Evolutionary conservation across 2,888 invertebrate species (phyloP), one percentile per base, ranked within the genome.

Genomic region (Eupsilia transversa): DNA sequence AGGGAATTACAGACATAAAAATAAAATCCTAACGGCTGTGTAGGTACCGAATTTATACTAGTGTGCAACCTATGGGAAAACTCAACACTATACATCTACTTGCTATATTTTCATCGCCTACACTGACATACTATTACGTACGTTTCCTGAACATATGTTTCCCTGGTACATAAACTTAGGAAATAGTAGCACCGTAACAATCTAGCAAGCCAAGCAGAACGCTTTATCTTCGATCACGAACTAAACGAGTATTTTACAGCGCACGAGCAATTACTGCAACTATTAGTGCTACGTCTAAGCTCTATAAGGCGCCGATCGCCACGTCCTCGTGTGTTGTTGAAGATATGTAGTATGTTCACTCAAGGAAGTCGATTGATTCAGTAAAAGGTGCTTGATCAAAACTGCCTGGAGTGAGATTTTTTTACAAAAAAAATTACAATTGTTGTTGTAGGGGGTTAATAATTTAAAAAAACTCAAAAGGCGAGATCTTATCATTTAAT

Each of bases 171-270:
- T 35, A 33, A 66, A 4, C n/a, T 9, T 5, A 27, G 69, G 57
- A 70, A 68, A 83, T 27, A 33, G 43, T 63, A 38, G 52, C 9
- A 63, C n/a, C 43, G 69, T 63, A 56, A 57, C 83, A 78, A 57
- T 83, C 60, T 10, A 82, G 60, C 77, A 65, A 79, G 49, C 14
- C 72, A 79, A 80, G 52, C 49, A 17, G 41, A 3, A 27, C 43
- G 57, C 27, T 79, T 83, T 79, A 79, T 79, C 79, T 83, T 83
- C 72, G 52, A 83, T 79, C 84, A 70, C 57, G 56, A 83, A 79
- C 72, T 69, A 33, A 79, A 54, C 52, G 83, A 70, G 79, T 79
- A 79, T 79, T 83, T 83, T 79, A 79, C 79, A 83, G 83, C 78
- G 71, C 77, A 38, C 14, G 33, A 83, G 79, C 72, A 83, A 83